A percentile compares a stretch with the other conserved stretches of the same genome.
These are phyloP conservation scores for Pristionchus arcanus DNA, from an alignment of 2,888 invertebrate genomes.

Conservation along the genomic window DNA sequence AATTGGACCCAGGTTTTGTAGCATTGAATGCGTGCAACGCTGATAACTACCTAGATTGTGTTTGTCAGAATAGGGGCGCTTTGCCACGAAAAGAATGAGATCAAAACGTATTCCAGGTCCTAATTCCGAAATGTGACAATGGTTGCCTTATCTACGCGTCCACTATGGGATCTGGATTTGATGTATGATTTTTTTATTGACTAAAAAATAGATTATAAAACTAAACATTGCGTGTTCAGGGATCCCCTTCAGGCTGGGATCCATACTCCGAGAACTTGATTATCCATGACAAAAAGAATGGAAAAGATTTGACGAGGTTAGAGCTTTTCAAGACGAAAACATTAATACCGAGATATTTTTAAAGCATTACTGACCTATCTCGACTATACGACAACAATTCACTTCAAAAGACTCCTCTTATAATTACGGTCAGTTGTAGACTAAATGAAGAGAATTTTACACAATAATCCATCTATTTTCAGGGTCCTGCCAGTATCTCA, in stretches of 20 bases:
- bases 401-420: neutral
- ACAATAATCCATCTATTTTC: neutral
- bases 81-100: no score
- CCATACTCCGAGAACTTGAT: neutral
- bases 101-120: neutral
- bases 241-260: neutral
- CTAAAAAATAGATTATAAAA: no score
- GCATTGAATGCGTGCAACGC: no score
- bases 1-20: no score
- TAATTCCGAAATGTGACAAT: neutral
- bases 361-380: neutral
- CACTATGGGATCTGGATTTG: neutral
- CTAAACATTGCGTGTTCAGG: neutral
- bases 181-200: neutral
- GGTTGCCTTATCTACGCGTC: neutral
- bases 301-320: neutral
- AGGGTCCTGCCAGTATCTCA: neutral
- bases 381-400: neutral
- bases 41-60: no score
- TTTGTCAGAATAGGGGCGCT: neutral
- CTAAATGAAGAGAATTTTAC: neutral
- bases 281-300: neutral
- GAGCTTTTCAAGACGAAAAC: no score
- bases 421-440: neutral
- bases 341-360: neutral